Base-by-base conservation (phyloP, 2,888 invertebrate species). In the Drosophila sordidula region DNA sequence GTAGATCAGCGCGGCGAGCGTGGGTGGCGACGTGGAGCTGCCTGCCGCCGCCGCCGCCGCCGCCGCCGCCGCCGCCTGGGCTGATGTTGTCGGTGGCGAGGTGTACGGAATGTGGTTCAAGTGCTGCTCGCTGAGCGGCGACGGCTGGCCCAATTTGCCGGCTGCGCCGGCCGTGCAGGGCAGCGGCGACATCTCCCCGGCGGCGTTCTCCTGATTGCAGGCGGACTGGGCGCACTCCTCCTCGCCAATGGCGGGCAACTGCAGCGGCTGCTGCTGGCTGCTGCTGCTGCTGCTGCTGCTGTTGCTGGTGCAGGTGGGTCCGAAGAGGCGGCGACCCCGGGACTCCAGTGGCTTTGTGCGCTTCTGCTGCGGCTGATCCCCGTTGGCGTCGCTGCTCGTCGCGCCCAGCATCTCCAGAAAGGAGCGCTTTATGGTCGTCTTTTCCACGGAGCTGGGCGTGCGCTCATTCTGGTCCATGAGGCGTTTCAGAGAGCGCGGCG, bases 401-500 rank as follows among this genome's bases (percentile, higher is more conserved):
- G 83, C 84, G 2, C 89, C 90, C 34, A 88, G 61, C 90, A 92
- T 91, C 58, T 92, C 92, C 11, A 88, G 67, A 46, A 91, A 92
- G 0, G 89, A 87, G 38, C 91, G 89, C 73, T 93, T 92, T 6
- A 76, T 78, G 6, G 70, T 68, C 1, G 80, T 44, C 61, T 91
- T 92, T 69, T 91, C 92, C 16, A 90, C 77, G 1, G 90, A 89
- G 67, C 81, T 90, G 38, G 85, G 92, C 3, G 87, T 91, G 58
- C 81, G 91, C 83, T 82, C 91, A 70, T 84, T 91, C 78, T 70
- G 93, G 78, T 90, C 93, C 89, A 80, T 90, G 36, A 80, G 89
- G 0, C 94, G 92, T 73, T 93, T 94, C 1, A 93, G 69, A 0
- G 94, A 93, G 54, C 92, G 91, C 0, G 94, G 94, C 1, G 94